Evolutionary conservation across 2,888 invertebrate genomes (phyloP).

Genomic region (Synanthedon vespiformis): DNA sequence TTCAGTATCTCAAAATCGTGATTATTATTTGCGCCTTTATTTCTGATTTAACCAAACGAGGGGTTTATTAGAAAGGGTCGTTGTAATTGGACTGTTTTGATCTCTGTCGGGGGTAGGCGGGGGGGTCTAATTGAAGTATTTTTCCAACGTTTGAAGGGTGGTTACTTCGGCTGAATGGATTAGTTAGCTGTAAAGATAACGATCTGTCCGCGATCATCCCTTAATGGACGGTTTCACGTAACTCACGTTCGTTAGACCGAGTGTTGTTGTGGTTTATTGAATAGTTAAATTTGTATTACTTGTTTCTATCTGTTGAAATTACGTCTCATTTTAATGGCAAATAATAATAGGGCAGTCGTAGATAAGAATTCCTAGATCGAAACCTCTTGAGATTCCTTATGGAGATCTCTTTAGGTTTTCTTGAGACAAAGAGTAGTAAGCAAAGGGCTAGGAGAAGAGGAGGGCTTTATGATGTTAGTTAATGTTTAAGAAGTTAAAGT

Average conservation of each 20-base stretch:
- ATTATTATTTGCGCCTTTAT: slow-evolving; percentile 54
- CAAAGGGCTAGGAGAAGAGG: no score
- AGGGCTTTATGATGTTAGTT: no score
- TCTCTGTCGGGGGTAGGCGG: slow-evolving; percentile 20
- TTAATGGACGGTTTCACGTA: slow-evolving; percentile 19
- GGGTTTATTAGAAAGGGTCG: slow-evolving; percentile 53
- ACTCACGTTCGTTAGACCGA: slow-evolving; percentile 3
- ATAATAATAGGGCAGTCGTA: no score
- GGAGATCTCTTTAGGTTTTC: no score
- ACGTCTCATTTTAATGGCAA: neutral
- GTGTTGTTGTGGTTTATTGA: slow-evolving; percentile 1
- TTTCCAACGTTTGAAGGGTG: slow-evolving; percentile 53
- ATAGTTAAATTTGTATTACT: neutral
- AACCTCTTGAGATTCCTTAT: no score
- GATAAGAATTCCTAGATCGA: no score
- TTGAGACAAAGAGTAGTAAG: no score
- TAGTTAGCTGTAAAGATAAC: slow-evolving; percentile 55
- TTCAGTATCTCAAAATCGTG: slow-evolving; percentile 46
- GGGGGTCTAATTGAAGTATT: slow-evolving; percentile 52
- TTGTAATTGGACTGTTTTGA: slow-evolving; percentile 65
- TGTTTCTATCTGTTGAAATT: neutral
- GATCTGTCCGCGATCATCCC: slow-evolving; percentile 36
- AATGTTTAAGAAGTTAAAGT: no score
- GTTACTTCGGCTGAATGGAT: slow-evolving; percentile 48
- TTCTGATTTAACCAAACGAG: slow-evolving; percentile 51